Conservation (phyloP, 1,140 invertebrate genomes). For the Neodiprion pinetum region DNA sequence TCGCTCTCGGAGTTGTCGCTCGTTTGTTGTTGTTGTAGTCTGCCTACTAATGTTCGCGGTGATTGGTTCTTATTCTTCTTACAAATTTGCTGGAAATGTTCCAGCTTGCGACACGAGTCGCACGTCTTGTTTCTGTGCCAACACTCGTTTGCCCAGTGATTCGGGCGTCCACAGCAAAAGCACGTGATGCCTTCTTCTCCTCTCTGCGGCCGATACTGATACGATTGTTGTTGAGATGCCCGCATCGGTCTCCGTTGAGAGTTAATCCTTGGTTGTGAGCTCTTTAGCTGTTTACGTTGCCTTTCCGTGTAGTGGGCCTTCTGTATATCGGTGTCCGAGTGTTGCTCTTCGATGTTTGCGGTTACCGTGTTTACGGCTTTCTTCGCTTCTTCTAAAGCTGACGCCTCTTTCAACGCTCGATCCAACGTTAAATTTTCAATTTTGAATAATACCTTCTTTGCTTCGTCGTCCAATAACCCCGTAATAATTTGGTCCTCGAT, state of each 20-base stretch:
- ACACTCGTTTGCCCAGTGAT: constrained; percentile 12
- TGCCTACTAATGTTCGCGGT: neutral
- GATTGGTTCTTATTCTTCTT: neutral
- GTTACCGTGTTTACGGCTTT: neutral
- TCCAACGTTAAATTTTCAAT: neutral
- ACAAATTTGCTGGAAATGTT: constrained; percentile 15
- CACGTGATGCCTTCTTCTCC: neutral
- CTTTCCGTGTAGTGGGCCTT: neutral
- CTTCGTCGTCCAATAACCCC: neutral
- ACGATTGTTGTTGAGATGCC: neutral
- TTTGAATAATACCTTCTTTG: neutral
- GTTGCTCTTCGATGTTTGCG: neutral
- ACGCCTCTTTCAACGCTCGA: neutral
- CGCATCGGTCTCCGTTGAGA: neutral
- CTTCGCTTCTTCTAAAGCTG: constrained; percentile 13
- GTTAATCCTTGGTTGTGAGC: neutral
- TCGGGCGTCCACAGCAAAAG: constrained; percentile 15
- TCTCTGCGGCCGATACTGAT: neutral
- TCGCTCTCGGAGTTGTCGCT: neutral
- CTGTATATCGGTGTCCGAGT: neutral
- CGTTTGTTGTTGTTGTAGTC: neutral
- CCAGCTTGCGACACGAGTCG: constrained; percentile 10
- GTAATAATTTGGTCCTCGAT: neutral
- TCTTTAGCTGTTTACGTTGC: neutral
- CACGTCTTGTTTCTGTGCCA: constrained; percentile 18